Conservation (phyloP, 2,888 invertebrate species). For the Dasypolia templi region DNA sequence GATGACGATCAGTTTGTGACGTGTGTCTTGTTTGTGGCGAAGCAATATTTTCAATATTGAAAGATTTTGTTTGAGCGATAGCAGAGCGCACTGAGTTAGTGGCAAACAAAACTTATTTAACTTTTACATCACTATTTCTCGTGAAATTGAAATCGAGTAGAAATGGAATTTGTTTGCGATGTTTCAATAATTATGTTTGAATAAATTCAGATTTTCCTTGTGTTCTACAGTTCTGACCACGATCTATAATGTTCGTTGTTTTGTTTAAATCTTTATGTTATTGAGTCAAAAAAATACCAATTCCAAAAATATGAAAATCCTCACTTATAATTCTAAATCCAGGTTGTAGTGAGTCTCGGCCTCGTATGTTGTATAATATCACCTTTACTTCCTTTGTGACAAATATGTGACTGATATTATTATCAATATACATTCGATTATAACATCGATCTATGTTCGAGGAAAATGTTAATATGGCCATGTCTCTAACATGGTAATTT, state of each 20-base stretch:
- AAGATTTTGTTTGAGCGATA: conserved; percentile 35
- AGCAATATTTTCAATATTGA: conserved; percentile 25
- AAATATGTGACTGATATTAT: conserved; percentile 9
- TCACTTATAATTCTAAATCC: neutral
- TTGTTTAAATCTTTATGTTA: neutral
- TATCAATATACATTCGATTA: neutral
- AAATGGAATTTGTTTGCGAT: conserved; percentile 21
- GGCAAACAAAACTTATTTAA: conserved; percentile 27
- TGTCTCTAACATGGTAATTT: conserved; percentile 57
- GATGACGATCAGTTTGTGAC: conserved; percentile 48
- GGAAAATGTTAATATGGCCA: conserved; percentile 18
- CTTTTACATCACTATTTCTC: conserved; percentile 24
- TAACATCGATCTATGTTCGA: neutral
- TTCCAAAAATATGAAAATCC: neutral
- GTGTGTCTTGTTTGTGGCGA: conserved; percentile 56
- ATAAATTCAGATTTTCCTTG: neutral
- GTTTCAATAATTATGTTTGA: conserved; percentile 1
- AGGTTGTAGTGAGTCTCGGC: too few species aligned
- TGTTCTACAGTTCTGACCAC: neutral
- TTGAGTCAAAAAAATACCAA: too few species aligned
- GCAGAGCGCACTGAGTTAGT: conserved; percentile 20
- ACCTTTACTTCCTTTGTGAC: neutral
- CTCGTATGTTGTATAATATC: neutral
- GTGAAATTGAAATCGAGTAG: conserved; percentile 19
- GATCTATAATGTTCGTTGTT: neutral